phyloP scores from a whole-genome alignment of 2,888 invertebrate genomes.

The Drosophila fulvimacula region DNA sequence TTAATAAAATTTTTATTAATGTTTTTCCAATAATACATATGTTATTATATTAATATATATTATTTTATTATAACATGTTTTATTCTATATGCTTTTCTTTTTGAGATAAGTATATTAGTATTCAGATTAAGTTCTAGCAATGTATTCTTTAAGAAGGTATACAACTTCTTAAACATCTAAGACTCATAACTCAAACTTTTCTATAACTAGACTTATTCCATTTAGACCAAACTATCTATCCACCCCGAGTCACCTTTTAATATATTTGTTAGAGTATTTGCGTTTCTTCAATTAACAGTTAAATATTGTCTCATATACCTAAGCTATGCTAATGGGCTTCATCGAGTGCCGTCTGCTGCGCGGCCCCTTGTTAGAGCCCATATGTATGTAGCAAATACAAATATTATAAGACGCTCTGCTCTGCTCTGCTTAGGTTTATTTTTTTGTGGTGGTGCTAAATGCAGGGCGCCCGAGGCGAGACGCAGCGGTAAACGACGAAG shows the following conservation, averaged over 20 bases:
- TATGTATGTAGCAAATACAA: constrained; percentile 30
- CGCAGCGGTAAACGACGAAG: not conserved
- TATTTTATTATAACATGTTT: no score
- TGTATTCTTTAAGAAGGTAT: no score
- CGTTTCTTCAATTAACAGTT: not conserved
- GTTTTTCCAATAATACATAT: no score
- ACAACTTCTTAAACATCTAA: no score
- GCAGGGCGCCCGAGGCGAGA: constrained; percentile 36
- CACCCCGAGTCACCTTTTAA: not conserved
- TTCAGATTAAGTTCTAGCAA: no score
- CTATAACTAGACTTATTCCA: no score
- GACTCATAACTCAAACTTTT: no score
- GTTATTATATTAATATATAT: no score
- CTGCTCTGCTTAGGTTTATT: constrained; percentile 27
- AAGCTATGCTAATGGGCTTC: constrained; percentile 57
- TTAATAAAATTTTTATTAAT: no score
- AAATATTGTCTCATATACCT: constrained; percentile 24
- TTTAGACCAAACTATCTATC: not conserved
- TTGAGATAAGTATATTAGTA: no score
- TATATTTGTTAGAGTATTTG: not conserved
- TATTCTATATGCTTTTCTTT: no score
- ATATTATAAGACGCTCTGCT: constrained; percentile 42
- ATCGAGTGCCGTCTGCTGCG: constrained; percentile 12
- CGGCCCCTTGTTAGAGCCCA: constrained; percentile 19
- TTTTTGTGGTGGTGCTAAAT: constrained; percentile 56